Evolutionary conservation across 2,888 invertebrate species (phyloP), one percentile per base, ranked within the genome.

Genomic region (Crocallis elinguaria): DNA sequence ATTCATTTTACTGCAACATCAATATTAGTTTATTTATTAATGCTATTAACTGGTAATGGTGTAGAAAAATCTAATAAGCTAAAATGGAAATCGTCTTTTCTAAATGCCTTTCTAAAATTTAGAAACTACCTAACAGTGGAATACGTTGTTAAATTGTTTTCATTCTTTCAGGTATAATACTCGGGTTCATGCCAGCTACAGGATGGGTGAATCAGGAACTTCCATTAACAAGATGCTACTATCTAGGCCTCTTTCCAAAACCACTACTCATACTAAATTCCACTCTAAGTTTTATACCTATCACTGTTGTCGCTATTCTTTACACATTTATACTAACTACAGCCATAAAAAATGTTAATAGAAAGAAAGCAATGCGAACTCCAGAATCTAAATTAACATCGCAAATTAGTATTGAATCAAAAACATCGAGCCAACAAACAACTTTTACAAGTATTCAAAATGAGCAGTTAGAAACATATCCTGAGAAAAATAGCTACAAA

Each of bases 141-240:
- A n/a, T n/a, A n/a, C n/a, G n/a, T n/a, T n/a, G n/a, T n/a, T n/a
- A n/a, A n/a, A n/a, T n/a, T 11, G 32, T 37, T 1, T 14, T 25
- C 0, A 13, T 62, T 55, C 49, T 79, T 79, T 25, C 84, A 93
- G 94, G 94, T 69, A 69, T 93, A 9, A 73, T 87, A 14, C 84
- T 94, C 25, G 94, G 94, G 54, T 94, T 93, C 69, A 74, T 94
- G 63, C 94, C 94, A 17, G 81, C 86, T 1, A 92, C 93, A 6
- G 94, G 94, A 54, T 93, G 93, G 92, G 79, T 87, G 16, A 88
- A 86, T 60, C 68, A 66, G 39, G 86, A 88, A 58, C 68, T 79
- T n/a, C 61, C 62, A 17, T 45, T 57, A 33, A 69, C 73, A 23
- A 71, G 76, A 42, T 94, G 94, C 71, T 92, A 92, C 87, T 94